Conservation (phyloP, 2,888 invertebrate species). For the Lepidocyrtinus sp. region DNA sequence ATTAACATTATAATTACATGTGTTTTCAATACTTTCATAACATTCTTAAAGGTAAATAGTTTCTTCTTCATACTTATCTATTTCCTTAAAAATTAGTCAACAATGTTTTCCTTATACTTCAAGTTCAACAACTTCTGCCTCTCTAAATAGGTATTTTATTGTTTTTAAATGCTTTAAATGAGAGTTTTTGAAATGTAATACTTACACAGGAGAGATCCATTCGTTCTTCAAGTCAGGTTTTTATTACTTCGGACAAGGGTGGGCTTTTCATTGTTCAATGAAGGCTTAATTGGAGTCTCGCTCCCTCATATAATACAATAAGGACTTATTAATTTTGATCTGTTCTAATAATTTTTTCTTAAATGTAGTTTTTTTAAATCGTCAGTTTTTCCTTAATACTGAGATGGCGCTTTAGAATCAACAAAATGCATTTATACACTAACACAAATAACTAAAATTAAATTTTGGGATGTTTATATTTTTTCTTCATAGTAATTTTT, state of each 20-base stretch:
- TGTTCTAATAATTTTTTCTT: neutral
- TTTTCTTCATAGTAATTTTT: neutral
- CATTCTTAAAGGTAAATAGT: no score
- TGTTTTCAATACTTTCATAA: no score
- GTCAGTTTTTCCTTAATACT: neutral
- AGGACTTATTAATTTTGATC: no score
- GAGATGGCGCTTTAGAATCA: no score
- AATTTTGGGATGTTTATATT: no score
- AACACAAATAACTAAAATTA: no score
- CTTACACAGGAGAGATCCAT: neutral
- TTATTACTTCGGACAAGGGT: no score
- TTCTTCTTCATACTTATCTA: no score
- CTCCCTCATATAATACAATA: neutral
- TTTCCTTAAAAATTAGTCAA: conserved; percentile 45
- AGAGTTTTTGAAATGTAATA: neutral
- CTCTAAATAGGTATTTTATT: neutral
- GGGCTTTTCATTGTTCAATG: no score
- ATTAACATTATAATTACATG: neutral
- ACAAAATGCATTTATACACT: no score
- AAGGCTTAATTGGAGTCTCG: no score
- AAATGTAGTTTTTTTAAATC: neutral
- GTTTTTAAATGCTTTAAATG: neutral
- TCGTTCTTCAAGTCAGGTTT: neutral
- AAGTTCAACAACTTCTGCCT: conserved; percentile 2
- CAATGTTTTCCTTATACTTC: conserved; percentile 22